Percentiles rank a stretch among this genome's conserved stretches.
phyloP scores from a whole-genome alignment of 2,888 invertebrate genomes.

The Stramonita haemastoma region DNA sequence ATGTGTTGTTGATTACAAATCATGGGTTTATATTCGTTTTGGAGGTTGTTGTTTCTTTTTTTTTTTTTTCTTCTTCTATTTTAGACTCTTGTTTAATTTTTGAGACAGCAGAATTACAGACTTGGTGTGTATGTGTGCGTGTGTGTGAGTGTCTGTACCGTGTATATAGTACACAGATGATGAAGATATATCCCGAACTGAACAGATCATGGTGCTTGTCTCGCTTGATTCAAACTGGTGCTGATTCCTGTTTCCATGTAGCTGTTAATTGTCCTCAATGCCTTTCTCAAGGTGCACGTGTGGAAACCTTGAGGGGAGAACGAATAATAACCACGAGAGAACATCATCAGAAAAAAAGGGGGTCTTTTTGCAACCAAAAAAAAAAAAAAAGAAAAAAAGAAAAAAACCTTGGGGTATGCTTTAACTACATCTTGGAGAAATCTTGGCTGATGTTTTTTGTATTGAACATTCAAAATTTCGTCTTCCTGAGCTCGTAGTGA shows the following conservation, averaged over 20 bases:
- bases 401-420: background rate
- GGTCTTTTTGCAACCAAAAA: background rate
- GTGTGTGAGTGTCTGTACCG: background rate
- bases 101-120: background rate
- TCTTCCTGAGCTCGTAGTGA: background rate
- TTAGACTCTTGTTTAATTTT: background rate
- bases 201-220: constrained; percentile 11
- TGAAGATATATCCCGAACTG: background rate
- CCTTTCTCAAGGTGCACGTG: background rate
- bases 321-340: background rate
- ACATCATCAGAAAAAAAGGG: background rate
- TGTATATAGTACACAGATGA: background rate
- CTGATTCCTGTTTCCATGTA: background rate
- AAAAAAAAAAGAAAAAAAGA: background rate
- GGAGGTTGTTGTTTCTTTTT: background rate
- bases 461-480: background rate
- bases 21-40: background rate
- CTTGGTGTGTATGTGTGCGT: background rate
- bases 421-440: background rate
- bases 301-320: background rate
- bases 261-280: background rate
- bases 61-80: background rate
- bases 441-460: background rate
- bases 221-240: constrained; percentile 18
- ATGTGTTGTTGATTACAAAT: background rate